These are phyloP conservation scores for Seriola quinqueradiata DNA, from an alignment of 2,113 vertebrate genomes.

Conservation along the genomic window DNA sequence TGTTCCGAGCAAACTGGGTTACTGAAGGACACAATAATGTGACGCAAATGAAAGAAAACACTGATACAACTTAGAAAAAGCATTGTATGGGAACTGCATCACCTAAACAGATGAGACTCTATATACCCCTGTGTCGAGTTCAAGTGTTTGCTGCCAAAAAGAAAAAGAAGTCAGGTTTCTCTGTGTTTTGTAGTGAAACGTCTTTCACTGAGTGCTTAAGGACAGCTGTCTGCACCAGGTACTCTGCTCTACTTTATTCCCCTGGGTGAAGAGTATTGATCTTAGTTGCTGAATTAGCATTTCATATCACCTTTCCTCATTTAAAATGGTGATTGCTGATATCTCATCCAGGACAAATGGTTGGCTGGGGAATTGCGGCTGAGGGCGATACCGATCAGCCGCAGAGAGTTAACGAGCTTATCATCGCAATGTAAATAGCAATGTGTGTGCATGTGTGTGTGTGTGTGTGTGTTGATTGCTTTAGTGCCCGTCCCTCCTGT, in stretches of 20 bases:
- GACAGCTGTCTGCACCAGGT: constrained; percentile 25
- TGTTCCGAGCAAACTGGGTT: not conserved
- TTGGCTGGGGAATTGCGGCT: constrained; percentile 64
- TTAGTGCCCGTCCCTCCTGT: constrained; percentile 59
- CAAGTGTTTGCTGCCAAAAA: not conserved
- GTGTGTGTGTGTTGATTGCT: constrained; percentile 65
- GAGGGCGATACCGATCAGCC: constrained; percentile 78
- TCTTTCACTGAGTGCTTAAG: constrained; percentile 41
- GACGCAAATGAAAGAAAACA: not conserved
- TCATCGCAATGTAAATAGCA: constrained; percentile 79
- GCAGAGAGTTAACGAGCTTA: constrained; percentile 78
- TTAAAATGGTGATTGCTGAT: constrained; percentile 82
- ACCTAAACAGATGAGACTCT: too few species aligned
- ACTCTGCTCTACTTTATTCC: constrained; percentile 49
- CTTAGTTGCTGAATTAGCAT: constrained; percentile 80
- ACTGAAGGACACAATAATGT: not conserved
- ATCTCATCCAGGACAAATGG: constrained; percentile 76
- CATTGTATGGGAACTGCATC: too few species aligned
- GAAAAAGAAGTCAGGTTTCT: not conserved
- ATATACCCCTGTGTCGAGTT: too few species aligned
- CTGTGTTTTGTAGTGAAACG: not conserved
- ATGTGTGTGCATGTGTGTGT: constrained; percentile 45
- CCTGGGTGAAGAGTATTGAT: constrained; percentile 72
- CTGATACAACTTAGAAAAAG: too few species aligned
- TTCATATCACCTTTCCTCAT: constrained; percentile 79